Evolutionary conservation across 1,140 invertebrate genomes (phyloP), one percentile per base, ranked within the genome.

Genomic region (Antheraea pernyi): DNA sequence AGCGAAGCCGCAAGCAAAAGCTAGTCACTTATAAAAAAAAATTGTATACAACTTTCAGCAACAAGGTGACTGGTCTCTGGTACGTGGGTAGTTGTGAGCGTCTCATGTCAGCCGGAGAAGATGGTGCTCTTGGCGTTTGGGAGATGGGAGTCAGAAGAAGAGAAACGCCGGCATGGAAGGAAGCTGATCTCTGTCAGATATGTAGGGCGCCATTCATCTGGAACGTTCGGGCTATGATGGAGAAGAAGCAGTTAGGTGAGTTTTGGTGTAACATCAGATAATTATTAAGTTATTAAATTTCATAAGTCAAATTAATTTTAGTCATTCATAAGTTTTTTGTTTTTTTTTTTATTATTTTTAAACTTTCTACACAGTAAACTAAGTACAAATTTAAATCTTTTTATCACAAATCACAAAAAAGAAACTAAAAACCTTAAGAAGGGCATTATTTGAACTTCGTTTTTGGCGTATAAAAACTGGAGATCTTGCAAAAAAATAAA

Each of bases 181-280:
- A 99, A 84, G 96, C 97, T 68, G 98, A 99, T 91, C 94, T 95
- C 42, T 99, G 99, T 89, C 96, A 99, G 93, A 94, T 97, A 66
- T 99, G 99, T 92, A 95, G 95, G 53, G 94, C 96, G 75, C 99
- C 99, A 19, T 99, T 99, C 90, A 99, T 99, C 89, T 99, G 99
- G 99, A 99, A 99, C 91, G 94, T 99, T 30, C 95, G 97, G 77
- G 98, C 97, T 9, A 99, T 99, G 98, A 98, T 99, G 96, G 98
- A 99, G 84, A 97, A 98, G 89, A 97, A 98, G 86, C 97, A 97
- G 83, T 93, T 99, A 58, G 98, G 78, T 86, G 11, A 65, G 77
- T 63, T 0, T n/a, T 65, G 16, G 8, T 30, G 3, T 63, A 30
- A 2, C 22, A 30, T 30, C 22, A 30, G 22, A 30, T 2, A 30